phyloP scores from a whole-genome alignment of 2,797 vertebrate species.

The Buphagus erythrorhynchus region DNA sequence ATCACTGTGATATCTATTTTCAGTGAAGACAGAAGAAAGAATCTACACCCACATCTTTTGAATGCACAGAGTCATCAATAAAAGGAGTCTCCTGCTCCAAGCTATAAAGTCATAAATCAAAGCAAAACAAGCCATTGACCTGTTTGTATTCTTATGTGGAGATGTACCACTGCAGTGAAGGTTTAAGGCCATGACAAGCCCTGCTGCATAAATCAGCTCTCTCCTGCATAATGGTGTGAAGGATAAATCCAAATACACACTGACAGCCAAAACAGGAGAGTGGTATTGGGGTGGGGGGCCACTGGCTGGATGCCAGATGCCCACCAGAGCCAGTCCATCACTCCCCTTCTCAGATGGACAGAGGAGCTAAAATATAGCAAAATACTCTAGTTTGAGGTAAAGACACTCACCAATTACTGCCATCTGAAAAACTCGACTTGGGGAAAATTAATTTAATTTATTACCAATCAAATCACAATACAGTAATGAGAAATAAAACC shows the following conservation, averaged over 20 bases:
- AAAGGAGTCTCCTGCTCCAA: background rate
- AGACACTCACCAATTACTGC: background rate
- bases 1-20: background rate
- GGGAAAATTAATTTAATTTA: background rate
- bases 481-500: background rate
- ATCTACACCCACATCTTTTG: background rate
- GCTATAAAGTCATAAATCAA: constrained; percentile 7
- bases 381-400: background rate
- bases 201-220: background rate
- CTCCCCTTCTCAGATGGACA: background rate
- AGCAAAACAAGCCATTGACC: background rate
- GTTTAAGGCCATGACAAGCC: background rate
- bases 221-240: background rate
- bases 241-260: background rate
- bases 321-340: background rate
- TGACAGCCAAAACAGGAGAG: background rate
- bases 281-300: background rate
- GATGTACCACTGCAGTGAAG: background rate
- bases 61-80: background rate
- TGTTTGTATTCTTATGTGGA: background rate
- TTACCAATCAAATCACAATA: background rate
- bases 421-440: background rate
- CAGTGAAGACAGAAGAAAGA: background rate
- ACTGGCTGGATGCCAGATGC: background rate
- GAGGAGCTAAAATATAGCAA: background rate